Evolutionary conservation across 2,113 vertebrate species (phyloP).

Genomic region (Sturnus vulgaris): DNA sequence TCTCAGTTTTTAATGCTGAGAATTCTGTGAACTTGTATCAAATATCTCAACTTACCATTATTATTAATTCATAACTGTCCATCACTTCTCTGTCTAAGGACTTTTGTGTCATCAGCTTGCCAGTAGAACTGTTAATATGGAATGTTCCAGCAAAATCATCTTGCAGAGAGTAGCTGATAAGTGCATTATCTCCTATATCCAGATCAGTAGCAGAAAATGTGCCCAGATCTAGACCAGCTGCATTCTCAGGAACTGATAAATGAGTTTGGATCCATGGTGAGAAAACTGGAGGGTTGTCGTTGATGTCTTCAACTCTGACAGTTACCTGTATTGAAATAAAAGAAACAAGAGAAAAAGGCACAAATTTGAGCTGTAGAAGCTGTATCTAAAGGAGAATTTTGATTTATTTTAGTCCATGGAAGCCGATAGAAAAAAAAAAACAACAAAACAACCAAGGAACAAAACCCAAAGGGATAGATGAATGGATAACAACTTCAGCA

Average conservation of each 20-base stretch:
- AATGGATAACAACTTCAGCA: not conserved
- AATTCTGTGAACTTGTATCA: not conserved
- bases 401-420: not conserved
- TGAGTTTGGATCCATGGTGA: not conserved
- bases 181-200: slow-evolving; percentile 42
- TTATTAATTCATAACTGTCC: slow-evolving; percentile 36
- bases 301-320: slow-evolving; percentile 39
- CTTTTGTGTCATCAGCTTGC: not conserved
- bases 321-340: slow-evolving; percentile 17
- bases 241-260: slow-evolving; percentile 47
- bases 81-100: slow-evolving; percentile 53
- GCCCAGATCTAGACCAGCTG: not conserved
- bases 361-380: not conserved
- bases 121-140: slow-evolving; percentile 45
- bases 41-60: slow-evolving; percentile 47
- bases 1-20: not conserved
- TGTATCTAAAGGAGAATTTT: not conserved
- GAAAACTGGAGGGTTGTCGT: slow-evolving; percentile 63
- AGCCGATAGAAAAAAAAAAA: not conserved
- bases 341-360: not conserved
- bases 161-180: slow-evolving; percentile 47
- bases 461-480: not conserved
- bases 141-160: slow-evolving; percentile 44
- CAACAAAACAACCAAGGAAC: not conserved
- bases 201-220: slow-evolving; percentile 49